Evolutionary conservation across 1,140 invertebrate species (phyloP).

Genomic region (Pseudomyrmex cubaensis): DNA sequence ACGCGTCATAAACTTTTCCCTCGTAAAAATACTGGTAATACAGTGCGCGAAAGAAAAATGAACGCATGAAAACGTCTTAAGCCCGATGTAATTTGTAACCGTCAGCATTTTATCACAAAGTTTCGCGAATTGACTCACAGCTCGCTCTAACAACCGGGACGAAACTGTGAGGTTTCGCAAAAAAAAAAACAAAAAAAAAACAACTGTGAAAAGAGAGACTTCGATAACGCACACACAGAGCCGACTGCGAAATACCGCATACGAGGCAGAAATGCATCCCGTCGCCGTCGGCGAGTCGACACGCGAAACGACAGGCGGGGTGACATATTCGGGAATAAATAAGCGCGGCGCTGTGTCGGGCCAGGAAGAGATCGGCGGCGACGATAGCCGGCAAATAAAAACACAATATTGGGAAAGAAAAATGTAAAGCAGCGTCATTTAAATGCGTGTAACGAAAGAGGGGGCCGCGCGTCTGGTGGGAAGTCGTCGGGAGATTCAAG

Average conservation of each 20-base stretch:
- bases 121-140: background rate
- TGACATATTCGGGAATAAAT: slow-evolving; percentile 65
- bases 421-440: slow-evolving; percentile 68
- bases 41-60: too few relatives aligned
- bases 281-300: background rate
- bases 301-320: slow-evolving; percentile 19
- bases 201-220: slow-evolving; percentile 2
- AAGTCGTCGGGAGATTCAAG: slow-evolving; percentile 1
- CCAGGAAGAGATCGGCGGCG: slow-evolving; percentile 66
- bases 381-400: slow-evolving; percentile 69
- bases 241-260: background rate
- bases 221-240: background rate
- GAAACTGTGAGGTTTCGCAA: background rate
- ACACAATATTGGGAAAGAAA: slow-evolving; percentile 74
- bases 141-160: slow-evolving; percentile 3
- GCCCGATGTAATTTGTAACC: too few relatives aligned
- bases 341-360: slow-evolving; percentile 53
- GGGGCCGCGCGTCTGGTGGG: slow-evolving; percentile 5
- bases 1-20: too few relatives aligned
- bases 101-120: background rate
- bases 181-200: too few relatives aligned
- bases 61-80: too few relatives aligned
- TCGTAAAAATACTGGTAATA: too few relatives aligned
- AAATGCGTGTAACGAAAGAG: slow-evolving; percentile 62
- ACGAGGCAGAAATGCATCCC: slow-evolving; percentile 28